Percentiles rank a stretch among this genome's conserved stretches.
phyloP scores from a whole-genome alignment of 2,797 vertebrate species.

The Poeciliopsis presidionis region DNA sequence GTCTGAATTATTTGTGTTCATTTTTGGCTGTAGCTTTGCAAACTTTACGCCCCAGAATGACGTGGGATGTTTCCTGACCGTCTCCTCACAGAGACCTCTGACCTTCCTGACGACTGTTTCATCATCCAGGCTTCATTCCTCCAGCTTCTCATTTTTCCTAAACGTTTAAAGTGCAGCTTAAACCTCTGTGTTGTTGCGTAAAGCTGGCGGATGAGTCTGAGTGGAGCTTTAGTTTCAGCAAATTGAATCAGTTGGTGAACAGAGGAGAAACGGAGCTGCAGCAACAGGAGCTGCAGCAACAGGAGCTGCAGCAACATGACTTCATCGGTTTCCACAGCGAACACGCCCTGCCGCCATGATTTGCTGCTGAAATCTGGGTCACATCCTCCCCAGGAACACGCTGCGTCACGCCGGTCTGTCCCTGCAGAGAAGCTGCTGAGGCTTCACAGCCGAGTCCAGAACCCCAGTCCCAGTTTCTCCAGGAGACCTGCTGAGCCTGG shows the following conservation, averaged over 20 bases:
- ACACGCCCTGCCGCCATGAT: slow-evolving; percentile 12
- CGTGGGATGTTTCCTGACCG: too few relatives aligned
- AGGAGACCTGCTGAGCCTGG: too few relatives aligned
- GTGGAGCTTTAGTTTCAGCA: slow-evolving; percentile 16
- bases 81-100: not conserved
- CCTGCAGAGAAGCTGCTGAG: too few relatives aligned
- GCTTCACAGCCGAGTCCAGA: not conserved
- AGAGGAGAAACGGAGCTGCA: slow-evolving; percentile 23
- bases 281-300: not conserved
- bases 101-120: not conserved
- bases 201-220: not conserved
- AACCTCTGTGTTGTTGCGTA: not conserved
- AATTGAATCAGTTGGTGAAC: slow-evolving; percentile 46
- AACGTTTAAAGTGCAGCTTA: not conserved
- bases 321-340: slow-evolving; percentile 5
- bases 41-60: too few relatives aligned
- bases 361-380: slow-evolving; percentile 57
- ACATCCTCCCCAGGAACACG: slow-evolving; percentile 22
- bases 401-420: not conserved
- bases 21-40: too few relatives aligned
- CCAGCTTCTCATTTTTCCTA: not conserved
- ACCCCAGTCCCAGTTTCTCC: too few relatives aligned
- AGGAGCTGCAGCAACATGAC: slow-evolving; percentile 24
- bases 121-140: not conserved
- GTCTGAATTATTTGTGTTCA: too few relatives aligned